Percentiles rank a stretch among this genome's conserved stretches.
phyloP scores from a whole-genome alignment of 2,113 vertebrate species.

The Elaphurus davidianus region DNA sequence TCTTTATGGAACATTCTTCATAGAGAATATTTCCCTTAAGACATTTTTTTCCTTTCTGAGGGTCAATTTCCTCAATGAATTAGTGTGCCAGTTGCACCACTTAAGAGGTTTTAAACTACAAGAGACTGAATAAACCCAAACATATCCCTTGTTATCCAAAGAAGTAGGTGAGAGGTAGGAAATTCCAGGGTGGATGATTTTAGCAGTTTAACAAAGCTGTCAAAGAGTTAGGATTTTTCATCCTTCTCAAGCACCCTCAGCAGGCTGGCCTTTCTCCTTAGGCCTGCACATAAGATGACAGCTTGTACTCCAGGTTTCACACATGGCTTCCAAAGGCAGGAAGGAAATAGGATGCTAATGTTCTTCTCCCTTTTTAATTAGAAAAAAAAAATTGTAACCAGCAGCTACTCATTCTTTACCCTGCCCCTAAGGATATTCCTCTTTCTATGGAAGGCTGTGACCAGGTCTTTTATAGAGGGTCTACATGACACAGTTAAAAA shows the following conservation, averaged over 20 bases:
- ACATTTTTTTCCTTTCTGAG: neutral
- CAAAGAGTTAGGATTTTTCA: neutral
- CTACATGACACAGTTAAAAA: neutral
- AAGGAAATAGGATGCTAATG: neutral
- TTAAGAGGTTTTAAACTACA: neutral
- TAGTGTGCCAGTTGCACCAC: neutral
- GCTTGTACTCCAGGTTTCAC: neutral
- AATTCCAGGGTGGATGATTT: neutral
- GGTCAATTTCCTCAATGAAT: neutral
- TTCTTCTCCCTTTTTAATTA: neutral
- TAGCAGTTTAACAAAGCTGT: neutral
- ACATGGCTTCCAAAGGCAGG: neutral
- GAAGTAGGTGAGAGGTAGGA: neutral
- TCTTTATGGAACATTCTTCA: neutral
- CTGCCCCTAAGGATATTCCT: neutral
- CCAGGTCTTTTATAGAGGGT: neutral
- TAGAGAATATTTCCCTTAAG: neutral
- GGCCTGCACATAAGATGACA: neutral
- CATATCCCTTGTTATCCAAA: neutral
- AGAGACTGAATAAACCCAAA: neutral
- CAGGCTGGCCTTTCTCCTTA: neutral
- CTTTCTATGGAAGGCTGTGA: neutral
- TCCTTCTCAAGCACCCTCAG: neutral
- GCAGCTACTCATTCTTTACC: neutral
- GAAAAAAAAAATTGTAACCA: neutral